These are phyloP conservation scores for Theretra japonica DNA, from an alignment of 2,888 invertebrate genomes.

Conservation along the genomic window DNA sequence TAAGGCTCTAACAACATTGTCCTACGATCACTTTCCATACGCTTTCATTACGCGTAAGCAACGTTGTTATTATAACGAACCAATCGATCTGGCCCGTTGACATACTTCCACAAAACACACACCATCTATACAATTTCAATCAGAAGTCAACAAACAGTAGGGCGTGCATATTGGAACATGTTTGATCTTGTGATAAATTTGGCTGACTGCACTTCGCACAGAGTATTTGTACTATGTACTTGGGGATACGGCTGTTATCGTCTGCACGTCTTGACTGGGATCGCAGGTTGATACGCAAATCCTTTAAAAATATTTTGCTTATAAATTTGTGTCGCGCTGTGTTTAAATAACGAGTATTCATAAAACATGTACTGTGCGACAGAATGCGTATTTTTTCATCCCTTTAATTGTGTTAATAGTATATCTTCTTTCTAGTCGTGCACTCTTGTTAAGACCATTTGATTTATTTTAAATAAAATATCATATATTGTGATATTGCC, in stretches of 20 bases:
- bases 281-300: no score
- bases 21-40: not conserved
- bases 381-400: no score
- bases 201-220: slow-evolving; percentile 11
- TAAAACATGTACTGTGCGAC: no score
- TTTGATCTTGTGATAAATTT: slow-evolving; percentile 27
- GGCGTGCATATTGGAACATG: slow-evolving; percentile 8
- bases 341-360: no score
- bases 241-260: not conserved
- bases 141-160: slow-evolving; percentile 8
- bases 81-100: not conserved
- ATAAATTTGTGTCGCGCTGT: no score
- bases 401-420: no score
- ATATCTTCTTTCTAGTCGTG: no score
- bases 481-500: no score
- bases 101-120: slow-evolving; percentile 17
- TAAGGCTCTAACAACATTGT: not conserved
- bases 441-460: no score
- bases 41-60: not conserved
- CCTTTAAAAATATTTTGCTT: no score
- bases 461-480: no score
- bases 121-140: slow-evolving; percentile 12
- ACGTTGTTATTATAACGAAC: not conserved
- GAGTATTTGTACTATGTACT: not conserved
- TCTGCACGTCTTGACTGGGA: not conserved